These are phyloP conservation scores for Seira ritae DNA, from an alignment of 2,888 invertebrate species.

Conservation along the genomic window DNA sequence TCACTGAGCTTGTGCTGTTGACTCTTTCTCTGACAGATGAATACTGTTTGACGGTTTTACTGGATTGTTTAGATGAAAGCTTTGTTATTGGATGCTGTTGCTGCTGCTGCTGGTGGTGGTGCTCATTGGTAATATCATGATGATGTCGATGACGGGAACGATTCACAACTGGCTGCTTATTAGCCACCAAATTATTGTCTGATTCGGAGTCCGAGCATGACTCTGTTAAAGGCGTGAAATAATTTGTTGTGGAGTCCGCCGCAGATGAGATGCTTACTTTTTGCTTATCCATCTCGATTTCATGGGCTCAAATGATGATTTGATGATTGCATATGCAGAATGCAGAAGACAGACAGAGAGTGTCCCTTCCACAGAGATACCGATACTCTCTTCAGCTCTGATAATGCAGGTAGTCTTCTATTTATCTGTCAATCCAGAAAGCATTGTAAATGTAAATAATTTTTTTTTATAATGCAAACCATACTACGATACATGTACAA, in stretches of 20 bases:
- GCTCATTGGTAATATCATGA: neutral
- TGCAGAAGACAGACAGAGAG: neutral
- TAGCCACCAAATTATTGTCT: conserved; percentile 59
- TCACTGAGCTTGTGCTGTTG: conserved; percentile 40
- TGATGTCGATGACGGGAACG: conserved; percentile 25
- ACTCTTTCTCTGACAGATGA: conserved; percentile 49
- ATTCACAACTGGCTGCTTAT: conserved; percentile 53
- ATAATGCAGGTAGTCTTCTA: neutral
- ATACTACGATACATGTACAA: too few relatives aligned
- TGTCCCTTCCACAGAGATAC: neutral
- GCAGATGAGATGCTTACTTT: conserved; percentile 51
- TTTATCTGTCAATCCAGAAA: conserved; percentile 11
- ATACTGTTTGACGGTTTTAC: conserved; percentile 54
- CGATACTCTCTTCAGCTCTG: neutral
- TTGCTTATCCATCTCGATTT: conserved; percentile 44
- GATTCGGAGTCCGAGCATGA: conserved; percentile 54
- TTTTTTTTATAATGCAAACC: conserved; percentile 9
- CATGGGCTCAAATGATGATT: too few relatives aligned
- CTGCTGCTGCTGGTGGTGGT: conserved; percentile 12
- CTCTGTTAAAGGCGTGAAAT: conserved; percentile 50
- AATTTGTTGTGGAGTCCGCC: conserved; percentile 59
- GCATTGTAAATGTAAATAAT: neutral
- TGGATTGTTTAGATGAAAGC: conserved; percentile 57
- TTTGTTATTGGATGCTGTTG: conserved; percentile 27
- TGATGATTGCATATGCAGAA: neutral